phyloP scores from a whole-genome alignment of 2,113 vertebrate genomes.

The Notarius quadriscutis region DNA sequence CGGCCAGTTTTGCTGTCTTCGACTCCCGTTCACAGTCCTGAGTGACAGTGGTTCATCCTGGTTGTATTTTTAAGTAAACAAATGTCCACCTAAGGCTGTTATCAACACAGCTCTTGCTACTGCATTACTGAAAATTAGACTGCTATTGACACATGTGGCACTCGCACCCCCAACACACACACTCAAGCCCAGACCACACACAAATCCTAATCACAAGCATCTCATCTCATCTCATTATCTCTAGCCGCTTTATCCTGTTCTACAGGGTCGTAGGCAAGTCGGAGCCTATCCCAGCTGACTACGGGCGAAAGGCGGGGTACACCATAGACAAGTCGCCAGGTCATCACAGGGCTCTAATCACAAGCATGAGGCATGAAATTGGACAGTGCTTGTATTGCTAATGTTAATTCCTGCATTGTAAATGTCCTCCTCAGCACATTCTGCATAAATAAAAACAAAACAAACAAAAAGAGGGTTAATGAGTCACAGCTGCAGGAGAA shows the following conservation, averaged over 20 bases:
- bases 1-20: not conserved
- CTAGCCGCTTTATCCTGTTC: too few species aligned
- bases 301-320: too few species aligned
- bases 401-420: not conserved
- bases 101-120: slow-evolving; percentile 1
- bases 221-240: too few species aligned
- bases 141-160: slow-evolving; percentile 9
- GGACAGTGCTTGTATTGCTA: not conserved
- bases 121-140: not conserved
- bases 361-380: not conserved
- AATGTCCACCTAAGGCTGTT: not conserved
- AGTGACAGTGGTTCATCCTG: not conserved
- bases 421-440: not conserved
- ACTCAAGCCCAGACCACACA: not conserved
- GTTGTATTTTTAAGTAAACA: not conserved
- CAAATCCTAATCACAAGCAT: not conserved
- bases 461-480: not conserved
- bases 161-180: not conserved
- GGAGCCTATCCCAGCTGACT: too few species aligned
- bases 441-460: not conserved
- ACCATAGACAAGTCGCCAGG: too few species aligned
- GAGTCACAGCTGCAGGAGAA: slow-evolving; percentile 12
- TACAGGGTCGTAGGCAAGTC: too few species aligned
- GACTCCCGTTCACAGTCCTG: not conserved
- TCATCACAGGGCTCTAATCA: not conserved